Conservation (phyloP, 1,140 invertebrate species). For the Hyles euphorbiae region DNA sequence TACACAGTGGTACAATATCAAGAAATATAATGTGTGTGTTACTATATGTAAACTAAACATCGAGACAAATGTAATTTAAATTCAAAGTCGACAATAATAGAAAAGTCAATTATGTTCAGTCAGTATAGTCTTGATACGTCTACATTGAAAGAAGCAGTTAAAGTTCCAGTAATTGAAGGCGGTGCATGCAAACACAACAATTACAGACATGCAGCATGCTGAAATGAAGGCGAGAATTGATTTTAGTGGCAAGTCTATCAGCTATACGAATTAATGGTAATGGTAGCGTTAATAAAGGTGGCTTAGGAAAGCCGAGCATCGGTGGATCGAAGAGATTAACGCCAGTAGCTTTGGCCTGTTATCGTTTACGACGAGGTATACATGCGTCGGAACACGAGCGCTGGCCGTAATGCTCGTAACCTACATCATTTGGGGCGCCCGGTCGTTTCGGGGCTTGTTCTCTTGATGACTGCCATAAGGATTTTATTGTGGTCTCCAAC, state of each 20-base stretch:
- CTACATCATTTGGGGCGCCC: slow-evolving; percentile 40
- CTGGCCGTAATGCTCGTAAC: slow-evolving; percentile 37
- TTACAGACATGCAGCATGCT: slow-evolving; percentile 37
- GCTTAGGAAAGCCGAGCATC: slow-evolving; percentile 43
- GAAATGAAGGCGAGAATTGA: slow-evolving; percentile 27
- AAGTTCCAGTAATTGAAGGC: too few relatives aligned
- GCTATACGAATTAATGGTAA: slow-evolving; percentile 31
- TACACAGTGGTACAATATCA: too few relatives aligned
- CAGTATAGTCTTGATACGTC: too few relatives aligned
- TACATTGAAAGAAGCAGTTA: too few relatives aligned
- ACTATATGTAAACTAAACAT: too few relatives aligned
- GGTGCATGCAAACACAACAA: slow-evolving; percentile 1
- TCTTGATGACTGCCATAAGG: slow-evolving; percentile 47
- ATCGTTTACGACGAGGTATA: slow-evolving; percentile 42
- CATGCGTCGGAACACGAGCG: slow-evolving; percentile 30
- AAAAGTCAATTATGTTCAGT: too few relatives aligned
- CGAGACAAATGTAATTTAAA: too few relatives aligned
- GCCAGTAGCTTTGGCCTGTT: slow-evolving; percentile 43
- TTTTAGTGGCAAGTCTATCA: slow-evolving; percentile 38
- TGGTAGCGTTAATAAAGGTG: slow-evolving; percentile 42
- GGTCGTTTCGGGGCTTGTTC: slow-evolving; percentile 35
- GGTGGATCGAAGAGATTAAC: slow-evolving; percentile 48
- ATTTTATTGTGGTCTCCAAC: slow-evolving; percentile 43
- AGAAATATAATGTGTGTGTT: too few relatives aligned
- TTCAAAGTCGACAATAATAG: too few relatives aligned